phyloP scores from a whole-genome alignment of 2,797 vertebrate genomes.

The Aulostomus chinensis region DNA sequence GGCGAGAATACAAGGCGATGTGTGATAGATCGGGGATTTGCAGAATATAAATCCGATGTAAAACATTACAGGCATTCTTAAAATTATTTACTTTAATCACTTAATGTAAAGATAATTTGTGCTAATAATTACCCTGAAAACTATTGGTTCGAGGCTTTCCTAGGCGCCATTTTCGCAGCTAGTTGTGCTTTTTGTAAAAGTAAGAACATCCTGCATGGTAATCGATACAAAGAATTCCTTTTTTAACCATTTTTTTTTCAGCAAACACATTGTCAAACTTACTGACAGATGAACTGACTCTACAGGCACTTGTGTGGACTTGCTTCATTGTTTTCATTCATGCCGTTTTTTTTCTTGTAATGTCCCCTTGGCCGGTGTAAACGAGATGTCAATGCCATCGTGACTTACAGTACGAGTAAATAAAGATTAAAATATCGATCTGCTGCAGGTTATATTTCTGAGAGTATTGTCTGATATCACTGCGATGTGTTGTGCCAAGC shows the following conservation, averaged over 20 bases:
- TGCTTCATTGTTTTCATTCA: constrained; percentile 45
- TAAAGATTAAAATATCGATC: constrained; percentile 66
- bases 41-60: too few relatives aligned
- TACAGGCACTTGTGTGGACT: constrained; percentile 12
- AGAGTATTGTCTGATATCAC: constrained; percentile 51
- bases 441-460: constrained; percentile 51
- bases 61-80: too few relatives aligned
- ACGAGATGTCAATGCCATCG: constrained; percentile 50
- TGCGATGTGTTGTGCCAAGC: constrained; percentile 52
- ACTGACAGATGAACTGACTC: background rate
- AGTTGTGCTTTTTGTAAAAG: too few relatives aligned
- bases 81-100: too few relatives aligned
- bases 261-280: background rate
- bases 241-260: too few relatives aligned
- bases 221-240: too few relatives aligned
- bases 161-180: too few relatives aligned
- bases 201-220: too few relatives aligned
- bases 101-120: too few relatives aligned
- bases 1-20: constrained; percentile 46
- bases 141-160: too few relatives aligned
- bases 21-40: constrained; percentile 35
- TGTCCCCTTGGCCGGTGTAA: constrained; percentile 44
- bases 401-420: constrained; percentile 47
- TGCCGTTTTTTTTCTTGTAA: constrained; percentile 30
- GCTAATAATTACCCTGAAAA: too few relatives aligned